Evolutionary conservation across 2,888 invertebrate genomes (phyloP), one percentile per base, ranked within the genome.

Genomic region (Drosophila picticornis): DNA sequence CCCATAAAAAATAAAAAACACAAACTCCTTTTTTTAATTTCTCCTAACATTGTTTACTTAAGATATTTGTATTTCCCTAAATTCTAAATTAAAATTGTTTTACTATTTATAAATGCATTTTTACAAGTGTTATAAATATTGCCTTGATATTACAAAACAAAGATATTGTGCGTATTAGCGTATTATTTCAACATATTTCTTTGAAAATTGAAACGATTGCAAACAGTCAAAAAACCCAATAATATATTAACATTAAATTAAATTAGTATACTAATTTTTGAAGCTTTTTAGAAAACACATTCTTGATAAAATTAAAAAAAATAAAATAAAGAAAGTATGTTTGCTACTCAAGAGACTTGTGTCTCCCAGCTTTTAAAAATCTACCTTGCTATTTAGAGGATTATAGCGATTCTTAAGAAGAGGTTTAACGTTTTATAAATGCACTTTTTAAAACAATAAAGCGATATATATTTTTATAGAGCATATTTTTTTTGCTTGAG

Each of bases 281-380:
- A 2, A 22, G 7, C 16, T 9, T 13, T 7, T 16, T 16, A 22
- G 13, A 16, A 13, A 7, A 7, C 0, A 22, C 0, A 22, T 46
- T 50, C 5, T 27, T 50, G 4, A 16, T 25, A 4, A 48, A 16
- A 25, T 16, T 25, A 16, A 46, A 6, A 22, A 11, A 2, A 22
- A 6, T 2, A 13, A 0, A 9, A n/a, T 3, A 36, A 2, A n/a
- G 0, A 19, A 4, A 10, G 19, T n/a, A n/a, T 10, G 3, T 22
- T 43, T 22, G 2, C 13, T 1, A 6, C 22, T 22, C 22, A 43
- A 5, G n/a, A 22, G 22, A 22, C 7, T 46, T 7, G 22, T 22
- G 4, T 22, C 22, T 13, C 22, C 13, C 22, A 22, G 46, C 4
- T 22, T n/a, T 40, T 16, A 4, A 22, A 46, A 22, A 46, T 16